Percentiles rank a stretch among this genome's conserved stretches.
Conservation (phyloP, 2,113 vertebrate genomes). For the Sinocyclocheilus anshuiensis region DNA sequence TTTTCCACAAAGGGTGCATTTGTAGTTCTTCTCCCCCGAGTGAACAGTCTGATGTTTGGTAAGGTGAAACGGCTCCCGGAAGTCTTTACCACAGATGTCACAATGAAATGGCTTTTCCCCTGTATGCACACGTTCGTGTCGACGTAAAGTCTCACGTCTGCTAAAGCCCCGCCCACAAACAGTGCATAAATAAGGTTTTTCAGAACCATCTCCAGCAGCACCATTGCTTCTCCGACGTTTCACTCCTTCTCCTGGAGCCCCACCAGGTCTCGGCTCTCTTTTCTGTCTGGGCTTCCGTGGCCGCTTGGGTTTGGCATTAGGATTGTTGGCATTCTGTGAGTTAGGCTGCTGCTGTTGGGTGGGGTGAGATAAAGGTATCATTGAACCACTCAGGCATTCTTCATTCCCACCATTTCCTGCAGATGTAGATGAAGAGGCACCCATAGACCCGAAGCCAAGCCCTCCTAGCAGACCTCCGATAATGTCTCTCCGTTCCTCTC, state of each 20-base stretch:
- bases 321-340: conserved; percentile 62
- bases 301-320: conserved; percentile 66
- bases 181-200: conserved; percentile 86
- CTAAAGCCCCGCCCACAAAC: conserved; percentile 81
- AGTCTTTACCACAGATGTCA: conserved; percentile 78
- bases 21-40: conserved; percentile 80
- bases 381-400: conserved; percentile 71
- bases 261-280: conserved; percentile 63
- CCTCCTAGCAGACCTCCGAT: conserved; percentile 79
- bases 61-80: conserved; percentile 80
- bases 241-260: conserved; percentile 57
- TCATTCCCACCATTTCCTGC: conserved; percentile 55
- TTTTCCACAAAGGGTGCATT: conserved; percentile 79
- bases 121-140: conserved; percentile 74
- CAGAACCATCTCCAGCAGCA: conserved; percentile 67
- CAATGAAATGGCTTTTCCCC: conserved; percentile 77
- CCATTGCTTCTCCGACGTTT: conserved; percentile 69
- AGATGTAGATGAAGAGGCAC: conserved; percentile 70
- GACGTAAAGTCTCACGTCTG: conserved; percentile 70
- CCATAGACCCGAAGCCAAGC: conserved; percentile 74
- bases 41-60: conserved; percentile 78
- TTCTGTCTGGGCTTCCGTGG: conserved; percentile 76
- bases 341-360: conserved; percentile 60
- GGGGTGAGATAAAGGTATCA: conserved; percentile 76
- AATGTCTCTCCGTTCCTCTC: conserved; percentile 77